phyloP scores from a whole-genome alignment of 2,888 invertebrate genomes.

The Oscheius sp. region DNA sequence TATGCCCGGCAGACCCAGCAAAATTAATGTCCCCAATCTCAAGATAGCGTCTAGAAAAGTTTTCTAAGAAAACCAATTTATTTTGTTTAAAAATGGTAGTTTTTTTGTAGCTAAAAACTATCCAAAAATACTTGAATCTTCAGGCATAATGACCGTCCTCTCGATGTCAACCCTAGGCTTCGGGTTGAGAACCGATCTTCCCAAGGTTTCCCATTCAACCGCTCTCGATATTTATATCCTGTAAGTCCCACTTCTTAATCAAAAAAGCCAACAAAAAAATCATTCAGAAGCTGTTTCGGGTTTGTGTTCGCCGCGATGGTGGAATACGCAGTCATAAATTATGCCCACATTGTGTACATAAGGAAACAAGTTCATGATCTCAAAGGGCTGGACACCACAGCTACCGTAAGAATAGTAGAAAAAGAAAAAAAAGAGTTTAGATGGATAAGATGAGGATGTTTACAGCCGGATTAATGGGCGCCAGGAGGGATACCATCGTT shows the following conservation, averaged over 20 bases:
- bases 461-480: slow-evolving; percentile 57
- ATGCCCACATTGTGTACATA: slow-evolving; percentile 61
- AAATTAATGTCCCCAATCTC: too few relatives aligned
- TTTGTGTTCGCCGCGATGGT: slow-evolving; percentile 63
- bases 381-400: slow-evolving; percentile 56
- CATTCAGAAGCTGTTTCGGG: slow-evolving; percentile 58
- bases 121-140: too few relatives aligned
- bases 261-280: background rate
- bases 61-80: too few relatives aligned
- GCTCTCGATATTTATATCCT: slow-evolving; percentile 86
- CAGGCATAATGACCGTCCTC: slow-evolving; percentile 83
- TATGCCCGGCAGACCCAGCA: too few relatives aligned
- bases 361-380: slow-evolving; percentile 59
- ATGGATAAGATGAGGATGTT: slow-evolving; percentile 59
- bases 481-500: slow-evolving; percentile 42
- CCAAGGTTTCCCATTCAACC: slow-evolving; percentile 86
- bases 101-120: too few relatives aligned
- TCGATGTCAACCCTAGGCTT: slow-evolving; percentile 84
- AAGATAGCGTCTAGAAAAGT: too few relatives aligned
- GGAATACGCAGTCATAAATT: slow-evolving; percentile 64
- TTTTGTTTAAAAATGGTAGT: background rate
- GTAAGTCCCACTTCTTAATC: too few relatives aligned
- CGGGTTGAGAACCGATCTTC: slow-evolving; percentile 81
- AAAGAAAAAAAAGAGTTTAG: slow-evolving; percentile 21
- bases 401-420: slow-evolving; percentile 39